Percentiles rank a stretch among this genome's conserved stretches.
Conservation (phyloP, 2,113 vertebrate species). For the Henicopernis longicauda region DNA sequence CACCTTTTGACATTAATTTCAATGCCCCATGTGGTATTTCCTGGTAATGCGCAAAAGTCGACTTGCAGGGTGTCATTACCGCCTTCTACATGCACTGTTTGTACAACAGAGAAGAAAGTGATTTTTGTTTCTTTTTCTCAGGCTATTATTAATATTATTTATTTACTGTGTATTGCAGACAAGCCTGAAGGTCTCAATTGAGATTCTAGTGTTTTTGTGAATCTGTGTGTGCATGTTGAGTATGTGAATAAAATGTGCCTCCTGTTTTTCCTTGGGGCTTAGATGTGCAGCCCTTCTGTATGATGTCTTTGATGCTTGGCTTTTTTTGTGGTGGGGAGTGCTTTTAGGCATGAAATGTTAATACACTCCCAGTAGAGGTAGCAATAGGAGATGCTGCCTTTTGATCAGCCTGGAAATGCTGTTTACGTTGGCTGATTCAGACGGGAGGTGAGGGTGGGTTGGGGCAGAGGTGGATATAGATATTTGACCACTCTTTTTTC, state of each 20-base stretch:
- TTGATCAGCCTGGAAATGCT: slow-evolving; percentile 28
- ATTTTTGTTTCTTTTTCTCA: not conserved
- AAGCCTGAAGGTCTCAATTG: not conserved
- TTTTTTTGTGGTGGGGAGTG: slow-evolving; percentile 9
- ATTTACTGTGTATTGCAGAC: not conserved
- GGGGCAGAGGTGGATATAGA: not conserved
- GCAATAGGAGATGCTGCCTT: slow-evolving; percentile 4
- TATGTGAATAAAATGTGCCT: not conserved
- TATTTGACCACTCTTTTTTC: slow-evolving; percentile 13
- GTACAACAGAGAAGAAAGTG: not conserved
- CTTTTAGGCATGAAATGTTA: slow-evolving; percentile 40
- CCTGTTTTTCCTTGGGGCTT: not conserved
- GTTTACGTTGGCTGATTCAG: not conserved
- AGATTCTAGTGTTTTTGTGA: slow-evolving; percentile 8
- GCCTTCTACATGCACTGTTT: not conserved
- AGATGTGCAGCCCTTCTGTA: not conserved
- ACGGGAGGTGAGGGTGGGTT: not conserved
- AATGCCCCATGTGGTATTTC: not conserved
- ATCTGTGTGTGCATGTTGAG: not conserved
- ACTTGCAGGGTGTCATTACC: slow-evolving; percentile 7
- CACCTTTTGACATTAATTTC: slow-evolving; percentile 60
- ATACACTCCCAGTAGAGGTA: not conserved
- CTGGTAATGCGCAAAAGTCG: not conserved
- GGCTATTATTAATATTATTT: slow-evolving; percentile 36
- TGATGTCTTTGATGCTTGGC: slow-evolving; percentile 22